Evolutionary conservation across 2,888 invertebrate genomes (phyloP).

Genomic region (Oligia latruncula): DNA sequence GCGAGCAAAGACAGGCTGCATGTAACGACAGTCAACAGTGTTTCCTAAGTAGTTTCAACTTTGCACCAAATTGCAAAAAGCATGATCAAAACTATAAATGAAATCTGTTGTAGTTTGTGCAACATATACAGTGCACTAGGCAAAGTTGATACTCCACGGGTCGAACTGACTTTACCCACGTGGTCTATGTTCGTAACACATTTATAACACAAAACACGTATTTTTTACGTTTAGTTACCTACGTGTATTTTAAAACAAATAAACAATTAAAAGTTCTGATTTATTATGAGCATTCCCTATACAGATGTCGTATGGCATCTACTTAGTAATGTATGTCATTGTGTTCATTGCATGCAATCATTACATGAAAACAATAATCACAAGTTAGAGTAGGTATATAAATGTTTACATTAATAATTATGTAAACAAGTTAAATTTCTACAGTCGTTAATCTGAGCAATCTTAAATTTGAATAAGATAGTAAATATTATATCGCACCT

Average conservation of each 20-base stretch:
- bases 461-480: constrained; percentile 29
- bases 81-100: background rate
- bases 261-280: constrained; percentile 2
- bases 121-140: background rate
- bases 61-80: background rate
- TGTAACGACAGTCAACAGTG: background rate
- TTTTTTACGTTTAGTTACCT: background rate
- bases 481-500: constrained; percentile 9
- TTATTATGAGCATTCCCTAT: constrained; percentile 11
- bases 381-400: constrained; percentile 3
- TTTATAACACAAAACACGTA: constrained; percentile 19
- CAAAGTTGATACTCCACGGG: background rate
- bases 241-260: background rate
- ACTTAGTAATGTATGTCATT: constrained; percentile 5
- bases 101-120: background rate
- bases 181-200: constrained; percentile 13
- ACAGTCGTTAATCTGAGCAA: constrained; percentile 46
- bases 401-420: constrained; percentile 17
- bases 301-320: background rate
- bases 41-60: background rate
- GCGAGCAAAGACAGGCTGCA: constrained; percentile 4
- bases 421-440: constrained; percentile 31
- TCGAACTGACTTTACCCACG: background rate
- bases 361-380: constrained; percentile 5
- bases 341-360: constrained; percentile 10